Evolutionary conservation across 2,888 invertebrate genomes (phyloP).

Genomic region (Emmelina monodactyla): DNA sequence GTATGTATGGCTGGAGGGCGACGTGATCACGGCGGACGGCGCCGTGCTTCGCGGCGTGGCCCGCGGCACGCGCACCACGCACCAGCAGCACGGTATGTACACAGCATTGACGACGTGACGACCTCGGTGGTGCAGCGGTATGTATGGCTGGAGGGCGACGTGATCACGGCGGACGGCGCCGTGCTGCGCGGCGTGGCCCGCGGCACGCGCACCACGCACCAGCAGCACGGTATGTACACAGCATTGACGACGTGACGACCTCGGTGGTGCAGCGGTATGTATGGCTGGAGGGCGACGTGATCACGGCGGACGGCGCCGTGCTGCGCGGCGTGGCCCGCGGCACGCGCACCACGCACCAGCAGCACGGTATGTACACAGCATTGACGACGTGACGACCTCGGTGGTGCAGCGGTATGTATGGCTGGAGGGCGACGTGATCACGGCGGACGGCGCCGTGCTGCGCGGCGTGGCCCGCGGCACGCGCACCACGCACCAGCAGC

Average conservation of each 20-base stretch:
- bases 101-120: background rate
- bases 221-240: background rate
- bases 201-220: background rate
- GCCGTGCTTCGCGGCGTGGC: background rate
- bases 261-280: no score
- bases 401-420: no score
- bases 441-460: slow-evolving; percentile 1
- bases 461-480: background rate
- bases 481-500: background rate
- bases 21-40: slow-evolving; percentile 13
- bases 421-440: no score
- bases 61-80: background rate
- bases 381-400: no score
- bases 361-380: background rate
- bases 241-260: background rate
- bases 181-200: background rate
- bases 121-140: no score
- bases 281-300: no score
- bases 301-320: slow-evolving; percentile 5
- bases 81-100: background rate
- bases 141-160: no score
- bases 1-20: no score
- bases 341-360: background rate
- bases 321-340: background rate
- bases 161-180: slow-evolving; percentile 11